Evolutionary conservation across 2,888 invertebrate species (phyloP), one percentile per base, ranked within the genome.

Genomic region (Cryptus armator): DNA sequence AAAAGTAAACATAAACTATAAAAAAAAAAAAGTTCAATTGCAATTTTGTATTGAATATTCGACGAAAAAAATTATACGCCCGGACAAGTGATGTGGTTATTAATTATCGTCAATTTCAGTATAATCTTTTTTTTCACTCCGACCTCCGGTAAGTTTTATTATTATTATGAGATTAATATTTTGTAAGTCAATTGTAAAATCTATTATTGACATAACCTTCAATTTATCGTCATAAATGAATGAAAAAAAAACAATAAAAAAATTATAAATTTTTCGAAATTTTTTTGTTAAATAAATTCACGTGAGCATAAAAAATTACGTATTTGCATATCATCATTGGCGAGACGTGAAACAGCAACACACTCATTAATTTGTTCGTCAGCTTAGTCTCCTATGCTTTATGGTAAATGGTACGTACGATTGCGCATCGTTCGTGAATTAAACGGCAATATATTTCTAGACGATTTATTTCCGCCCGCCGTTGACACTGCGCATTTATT

Each of bases 401-500:
- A 67, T 62, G 78, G 74, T 85, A 67, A 29, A 29, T 4, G 29
- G 53, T 29, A 77, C 67, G 51, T 72, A 82, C 68, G 68, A 83
- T 67, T 71, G 72, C 56, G 79, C 62, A 68, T 44, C 66, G 19
- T 62, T 24, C 51, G 46, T 37, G 24, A 75, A 44, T 32, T 10
- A 12, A 51, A 64, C 19, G 9, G 37, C 24, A 29, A 37, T 64
- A 51, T 71, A 86, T 59, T 88, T 91, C 90, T 86, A 83, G 59
- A 62, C 88, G 84, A 90, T 90, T 89, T 90, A 77, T 56, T 71
- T 67, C 12, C 10, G 24, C 24, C 10, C 56, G 10, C 5, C 19
- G 12, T 24, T 56, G 7, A 2, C 16, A 19, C 16, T 19, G 53
- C 19, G 16, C 16, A 53, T 53, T 53, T 6, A 51, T n/a, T 51